Conservation (phyloP, 2,797 vertebrate genomes). For the Chanos chanos region DNA sequence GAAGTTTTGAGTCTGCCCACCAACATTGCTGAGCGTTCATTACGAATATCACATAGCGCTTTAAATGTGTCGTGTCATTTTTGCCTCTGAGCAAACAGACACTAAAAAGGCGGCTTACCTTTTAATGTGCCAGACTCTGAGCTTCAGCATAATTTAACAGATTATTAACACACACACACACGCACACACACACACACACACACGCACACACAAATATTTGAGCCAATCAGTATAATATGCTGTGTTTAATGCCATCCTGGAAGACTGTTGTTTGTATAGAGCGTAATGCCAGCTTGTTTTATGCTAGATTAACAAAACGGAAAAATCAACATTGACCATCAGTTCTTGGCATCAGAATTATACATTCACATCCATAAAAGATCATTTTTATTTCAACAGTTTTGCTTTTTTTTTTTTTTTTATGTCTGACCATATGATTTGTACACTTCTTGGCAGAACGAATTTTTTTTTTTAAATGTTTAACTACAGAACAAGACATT, state of each 20-base stretch:
- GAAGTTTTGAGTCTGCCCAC: neutral
- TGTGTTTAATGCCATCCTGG: conserved; percentile 11
- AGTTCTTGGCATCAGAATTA: neutral
- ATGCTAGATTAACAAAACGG: conserved; percentile 7
- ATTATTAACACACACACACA: conserved; percentile 10
- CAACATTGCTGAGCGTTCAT: too few species aligned
- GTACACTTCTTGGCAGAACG: too few species aligned
- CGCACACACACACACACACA: conserved; percentile 18
- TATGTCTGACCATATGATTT: too few species aligned
- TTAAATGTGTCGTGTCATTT: neutral
- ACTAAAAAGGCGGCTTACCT: conserved; percentile 9
- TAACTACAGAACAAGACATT: conserved; percentile 15
- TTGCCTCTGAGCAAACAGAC: neutral
- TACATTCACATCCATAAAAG: neutral
- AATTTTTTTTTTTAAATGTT: too few species aligned
- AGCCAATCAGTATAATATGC: neutral
- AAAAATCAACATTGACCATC: neutral
- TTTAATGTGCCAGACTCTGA: conserved; percentile 11
- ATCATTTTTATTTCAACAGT: too few species aligned
- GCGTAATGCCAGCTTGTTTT: neutral
- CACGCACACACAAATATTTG: conserved; percentile 10
- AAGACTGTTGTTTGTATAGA: conserved; percentile 7
- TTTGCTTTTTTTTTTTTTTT: too few species aligned
- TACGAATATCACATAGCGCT: too few species aligned
- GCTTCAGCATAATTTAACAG: neutral